These are phyloP conservation scores for Tinamus major DNA, from an alignment of 2,797 vertebrate species.

Conservation along the genomic window DNA sequence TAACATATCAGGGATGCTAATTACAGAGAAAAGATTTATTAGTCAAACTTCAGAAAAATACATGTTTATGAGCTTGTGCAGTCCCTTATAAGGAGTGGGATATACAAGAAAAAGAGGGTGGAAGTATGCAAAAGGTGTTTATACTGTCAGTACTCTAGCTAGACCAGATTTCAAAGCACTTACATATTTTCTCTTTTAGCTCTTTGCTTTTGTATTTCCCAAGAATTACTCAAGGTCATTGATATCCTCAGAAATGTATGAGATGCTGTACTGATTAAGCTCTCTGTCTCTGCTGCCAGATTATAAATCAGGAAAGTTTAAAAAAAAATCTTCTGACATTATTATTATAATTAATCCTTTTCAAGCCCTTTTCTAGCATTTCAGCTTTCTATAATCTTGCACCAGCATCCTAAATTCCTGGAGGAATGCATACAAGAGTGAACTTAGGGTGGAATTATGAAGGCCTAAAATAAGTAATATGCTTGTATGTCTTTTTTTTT, in stretches of 20 bases:
- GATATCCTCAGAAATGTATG: background rate
- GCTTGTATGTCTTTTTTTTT: background rate
- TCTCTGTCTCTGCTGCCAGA: background rate
- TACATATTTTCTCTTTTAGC: background rate
- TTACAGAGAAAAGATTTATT: background rate
- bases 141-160: background rate
- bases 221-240: background rate
- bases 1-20: background rate
- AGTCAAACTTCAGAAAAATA: background rate
- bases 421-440: background rate
- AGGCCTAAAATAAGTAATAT: background rate
- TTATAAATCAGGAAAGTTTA: background rate
- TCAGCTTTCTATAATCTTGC: background rate
- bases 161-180: background rate
- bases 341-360: background rate
- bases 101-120: background rate
- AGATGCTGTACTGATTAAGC: background rate
- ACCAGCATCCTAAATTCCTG: background rate
- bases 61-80: background rate
- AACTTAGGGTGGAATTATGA: background rate
- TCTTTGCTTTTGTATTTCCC: background rate
- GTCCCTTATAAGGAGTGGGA: background rate
- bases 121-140: background rate
- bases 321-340: background rate
- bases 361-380: background rate